Evolutionary conservation across 2,797 vertebrate genomes (phyloP).

Genomic region (Artibeus lituratus): DNA sequence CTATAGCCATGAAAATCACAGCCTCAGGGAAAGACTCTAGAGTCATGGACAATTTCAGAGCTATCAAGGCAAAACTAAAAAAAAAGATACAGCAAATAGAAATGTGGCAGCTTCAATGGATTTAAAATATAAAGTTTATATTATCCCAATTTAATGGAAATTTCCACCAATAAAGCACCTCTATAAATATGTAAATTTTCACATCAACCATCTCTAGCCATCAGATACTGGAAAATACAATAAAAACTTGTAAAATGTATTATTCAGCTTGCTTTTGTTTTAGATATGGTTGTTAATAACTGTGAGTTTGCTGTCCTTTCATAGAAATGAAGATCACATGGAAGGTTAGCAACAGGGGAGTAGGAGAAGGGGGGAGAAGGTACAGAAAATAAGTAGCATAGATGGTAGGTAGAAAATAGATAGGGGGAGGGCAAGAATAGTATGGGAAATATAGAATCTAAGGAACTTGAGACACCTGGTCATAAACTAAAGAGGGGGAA

Average conservation of each 20-base stretch:
- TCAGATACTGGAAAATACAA: neutral
- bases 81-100: neutral
- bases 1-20: neutral
- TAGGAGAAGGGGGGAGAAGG: too few species aligned
- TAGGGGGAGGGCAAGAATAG: too few species aligned
- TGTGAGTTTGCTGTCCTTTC: too few species aligned
- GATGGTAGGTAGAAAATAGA: too few species aligned
- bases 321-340: too few species aligned
- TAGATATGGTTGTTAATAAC: too few species aligned
- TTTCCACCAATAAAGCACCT: constrained; percentile 48
- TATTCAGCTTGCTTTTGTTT: too few species aligned
- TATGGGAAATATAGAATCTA: too few species aligned
- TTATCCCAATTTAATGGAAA: constrained; percentile 50
- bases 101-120: neutral
- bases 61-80: neutral
- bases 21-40: neutral
- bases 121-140: constrained; percentile 42
- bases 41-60: neutral
- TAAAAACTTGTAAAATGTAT: neutral
- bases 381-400: too few species aligned
- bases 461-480: too few species aligned
- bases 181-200: neutral
- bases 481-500: too few species aligned
- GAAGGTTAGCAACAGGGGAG: too few species aligned
- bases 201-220: neutral